These are phyloP conservation scores for Microhierax caerulescens DNA, from an alignment of 2,797 vertebrate genomes.

Conservation along the genomic window DNA sequence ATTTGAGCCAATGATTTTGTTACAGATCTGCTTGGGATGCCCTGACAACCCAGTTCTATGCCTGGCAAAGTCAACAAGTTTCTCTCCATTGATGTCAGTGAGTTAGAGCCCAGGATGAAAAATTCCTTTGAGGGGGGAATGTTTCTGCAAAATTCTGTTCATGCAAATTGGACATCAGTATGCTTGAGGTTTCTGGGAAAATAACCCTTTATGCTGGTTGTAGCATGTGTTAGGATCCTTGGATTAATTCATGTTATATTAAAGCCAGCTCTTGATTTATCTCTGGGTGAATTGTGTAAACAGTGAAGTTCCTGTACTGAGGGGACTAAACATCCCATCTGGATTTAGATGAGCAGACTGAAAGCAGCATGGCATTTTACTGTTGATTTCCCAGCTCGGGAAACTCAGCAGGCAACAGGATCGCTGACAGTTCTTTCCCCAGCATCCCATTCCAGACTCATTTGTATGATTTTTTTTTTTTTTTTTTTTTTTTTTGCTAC, in stretches of 20 bases:
- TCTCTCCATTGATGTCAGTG: neutral
- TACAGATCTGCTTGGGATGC: neutral
- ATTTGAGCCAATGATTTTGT: neutral
- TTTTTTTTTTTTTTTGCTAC: no score
- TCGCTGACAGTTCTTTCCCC: neutral
- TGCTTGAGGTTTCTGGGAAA: neutral
- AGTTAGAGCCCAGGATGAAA: neutral
- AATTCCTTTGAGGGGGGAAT: neutral
- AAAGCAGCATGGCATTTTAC: neutral
- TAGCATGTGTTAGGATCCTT: neutral
- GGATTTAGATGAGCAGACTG: neutral
- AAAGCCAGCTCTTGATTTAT: neutral
- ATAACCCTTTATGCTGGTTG: neutral
- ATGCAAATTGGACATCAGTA: neutral
- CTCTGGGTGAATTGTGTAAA: neutral
- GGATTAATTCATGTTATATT: neutral
- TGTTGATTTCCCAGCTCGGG: neutral
- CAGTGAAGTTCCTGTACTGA: neutral
- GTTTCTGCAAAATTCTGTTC: neutral
- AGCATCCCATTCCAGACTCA: neutral
- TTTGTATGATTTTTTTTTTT: neutral
- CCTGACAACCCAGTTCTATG: neutral
- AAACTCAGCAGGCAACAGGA: neutral
- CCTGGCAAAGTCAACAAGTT: neutral
- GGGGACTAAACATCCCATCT: neutral